Evolutionary conservation across 1,140 invertebrate genomes (phyloP).

Genomic region (Goniozus legneri): DNA sequence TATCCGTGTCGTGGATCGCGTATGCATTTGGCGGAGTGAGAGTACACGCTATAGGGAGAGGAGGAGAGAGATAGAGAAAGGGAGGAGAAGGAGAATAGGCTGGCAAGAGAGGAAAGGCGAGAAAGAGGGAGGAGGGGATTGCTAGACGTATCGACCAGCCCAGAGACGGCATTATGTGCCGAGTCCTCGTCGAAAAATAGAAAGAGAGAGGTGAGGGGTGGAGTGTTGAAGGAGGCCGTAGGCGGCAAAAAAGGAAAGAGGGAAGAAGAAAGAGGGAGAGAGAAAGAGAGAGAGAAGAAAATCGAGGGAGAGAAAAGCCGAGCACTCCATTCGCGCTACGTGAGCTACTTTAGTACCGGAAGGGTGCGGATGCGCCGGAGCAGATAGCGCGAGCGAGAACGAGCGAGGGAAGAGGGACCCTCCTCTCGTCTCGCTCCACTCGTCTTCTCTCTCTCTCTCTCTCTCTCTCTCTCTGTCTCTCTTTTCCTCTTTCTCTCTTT

Average conservation of each 20-base stretch:
- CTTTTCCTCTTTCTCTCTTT: background rate
- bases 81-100: slow-evolving; percentile 1
- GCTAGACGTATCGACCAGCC: slow-evolving; percentile 47
- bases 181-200: slow-evolving; percentile 20
- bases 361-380: slow-evolving; percentile 39
- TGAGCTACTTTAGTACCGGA: slow-evolving; percentile 36
- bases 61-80: slow-evolving; percentile 15
- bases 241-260: slow-evolving; percentile 11
- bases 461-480: slow-evolving; percentile 2
- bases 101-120: too few relatives aligned
- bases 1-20: too few relatives aligned
- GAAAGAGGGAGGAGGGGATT: slow-evolving; percentile 25
- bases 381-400: slow-evolving; percentile 37
- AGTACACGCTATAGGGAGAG: slow-evolving; percentile 9
- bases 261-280: slow-evolving; percentile 6
- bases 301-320: slow-evolving; percentile 18
- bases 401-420: too few relatives aligned
- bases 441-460: slow-evolving; percentile 5
- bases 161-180: slow-evolving; percentile 28
- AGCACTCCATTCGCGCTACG: slow-evolving; percentile 34
- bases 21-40: slow-evolving; percentile 6
- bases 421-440: too few relatives aligned
- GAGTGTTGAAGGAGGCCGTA: background rate
- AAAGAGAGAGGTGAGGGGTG: background rate
- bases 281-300: background rate